Evolutionary conservation across 2,888 invertebrate species (phyloP).

Genomic region (Helleia helle): DNA sequence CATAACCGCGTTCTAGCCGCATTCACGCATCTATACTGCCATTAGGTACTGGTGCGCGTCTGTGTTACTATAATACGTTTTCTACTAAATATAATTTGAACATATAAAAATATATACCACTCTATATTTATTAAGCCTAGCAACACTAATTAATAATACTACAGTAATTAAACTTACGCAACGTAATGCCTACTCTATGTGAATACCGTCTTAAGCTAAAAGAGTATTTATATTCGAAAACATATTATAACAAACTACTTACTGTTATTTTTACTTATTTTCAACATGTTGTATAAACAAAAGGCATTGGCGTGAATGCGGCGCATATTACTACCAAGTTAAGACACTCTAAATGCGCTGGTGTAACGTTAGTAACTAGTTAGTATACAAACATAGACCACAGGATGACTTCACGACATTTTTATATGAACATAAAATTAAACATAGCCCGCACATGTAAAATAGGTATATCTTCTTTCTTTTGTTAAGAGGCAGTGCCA

Average conservation of each 20-base stretch:
- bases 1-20: conserved; percentile 13
- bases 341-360: conserved; percentile 21
- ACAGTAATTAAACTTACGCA: background rate
- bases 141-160: background rate
- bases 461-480: too few relatives aligned
- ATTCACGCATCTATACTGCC: conserved; percentile 18
- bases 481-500: too few relatives aligned
- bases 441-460: too few relatives aligned
- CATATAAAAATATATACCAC: background rate
- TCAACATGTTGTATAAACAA: background rate
- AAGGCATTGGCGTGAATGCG: conserved; percentile 17
- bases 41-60: background rate
- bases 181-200: background rate
- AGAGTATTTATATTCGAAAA: background rate
- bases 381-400: background rate
- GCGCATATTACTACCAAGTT: conserved; percentile 11
- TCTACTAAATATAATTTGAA: background rate
- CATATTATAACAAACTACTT: background rate
- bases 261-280: background rate
- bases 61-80: background rate
- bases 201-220: background rate
- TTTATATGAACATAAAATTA: too few relatives aligned
- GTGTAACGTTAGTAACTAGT: conserved; percentile 19
- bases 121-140: background rate
- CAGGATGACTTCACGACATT: too few relatives aligned